phyloP scores from a whole-genome alignment of 2,888 invertebrate genomes.

The Stenotaenia linearis region DNA sequence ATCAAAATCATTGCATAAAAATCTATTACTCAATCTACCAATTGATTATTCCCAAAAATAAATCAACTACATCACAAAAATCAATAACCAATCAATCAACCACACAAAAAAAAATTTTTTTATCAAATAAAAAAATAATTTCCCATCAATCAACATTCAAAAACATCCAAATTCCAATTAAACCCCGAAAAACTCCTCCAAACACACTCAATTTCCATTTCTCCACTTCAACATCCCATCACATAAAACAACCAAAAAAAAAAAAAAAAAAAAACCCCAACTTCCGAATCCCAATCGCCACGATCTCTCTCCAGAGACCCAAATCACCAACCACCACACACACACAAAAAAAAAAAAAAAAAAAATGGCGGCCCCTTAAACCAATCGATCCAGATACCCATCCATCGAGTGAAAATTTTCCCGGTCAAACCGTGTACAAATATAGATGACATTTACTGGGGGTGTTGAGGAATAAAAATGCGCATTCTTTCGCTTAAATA shows the following conservation, averaged over 20 bases:
- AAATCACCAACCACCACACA: not conserved
- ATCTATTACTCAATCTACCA: no score
- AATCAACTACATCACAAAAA: no score
- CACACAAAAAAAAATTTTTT: no score
- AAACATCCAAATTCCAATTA: no score
- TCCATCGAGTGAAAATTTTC: not conserved
- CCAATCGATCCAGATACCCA: not conserved
- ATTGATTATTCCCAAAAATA: no score
- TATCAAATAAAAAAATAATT: no score
- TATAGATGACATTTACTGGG: not conserved
- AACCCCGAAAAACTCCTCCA: no score
- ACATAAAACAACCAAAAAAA: not conserved
- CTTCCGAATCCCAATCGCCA: not conserved
- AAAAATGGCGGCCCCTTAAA: not conserved
- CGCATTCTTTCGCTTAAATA: not conserved
- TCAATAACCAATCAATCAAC: no score
- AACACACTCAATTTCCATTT: not conserved
- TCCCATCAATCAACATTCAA: no score
- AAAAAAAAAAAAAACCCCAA: not conserved
- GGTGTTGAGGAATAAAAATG: not conserved
- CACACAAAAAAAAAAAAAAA: not conserved
- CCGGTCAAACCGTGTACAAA: not conserved
- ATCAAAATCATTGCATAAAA: no score
- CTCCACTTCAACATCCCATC: not conserved
- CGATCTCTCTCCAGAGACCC: not conserved